Evolutionary conservation across 1,140 invertebrate species (phyloP), one percentile per base, ranked within the genome.

Genomic region (Dryas iulia): DNA sequence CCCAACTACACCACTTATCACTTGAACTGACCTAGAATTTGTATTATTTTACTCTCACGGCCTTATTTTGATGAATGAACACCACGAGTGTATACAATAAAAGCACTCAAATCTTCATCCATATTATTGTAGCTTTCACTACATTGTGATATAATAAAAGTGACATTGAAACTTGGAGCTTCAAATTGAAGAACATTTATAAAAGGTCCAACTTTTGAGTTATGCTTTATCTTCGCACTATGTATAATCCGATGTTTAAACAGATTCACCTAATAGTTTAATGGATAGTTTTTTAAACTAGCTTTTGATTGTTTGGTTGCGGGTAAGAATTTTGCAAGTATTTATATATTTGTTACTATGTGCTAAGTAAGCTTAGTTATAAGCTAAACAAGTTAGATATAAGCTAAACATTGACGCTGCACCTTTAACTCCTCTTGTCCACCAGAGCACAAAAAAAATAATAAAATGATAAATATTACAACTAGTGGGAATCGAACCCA

Each of bases 11-110:
- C 39, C 10, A 7, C 7, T 18, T 59, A 57, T 39, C 39, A n/a
- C 24, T 60, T n/a, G 18, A 62, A 30, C 3, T 52, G 58, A 67
- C 21, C 57, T 67, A 58, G 54, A 65, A 35, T 25, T 57, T 10
- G 23, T 62, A 14, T 33, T 5, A 26, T 52, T 52, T 52, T 61
- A 47, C 12, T 11, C 23, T 61, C 1, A n/a, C 25, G 24, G 47
- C 26, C 33, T 60, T n/a, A 6, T 24, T 60, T 3, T 39, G 33
- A 26, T 26, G 33, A 47, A 47, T 39, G 23, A 60, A 47, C 3
- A 21, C 33, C 21, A 47, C n/a, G n/a, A n/a, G n/a, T n/a, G n/a
- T 10, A 47, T 47, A 47, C 39, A 47, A 47, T 47, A 47, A 47
- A 47, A 47, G 39, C 39, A 47, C 39, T 47, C 18, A 47, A 47